Percentiles rank a stretch among this genome's conserved stretches.
Conservation (phyloP, 2,113 vertebrate species). For the Tretioscincus oriximinensis region DNA sequence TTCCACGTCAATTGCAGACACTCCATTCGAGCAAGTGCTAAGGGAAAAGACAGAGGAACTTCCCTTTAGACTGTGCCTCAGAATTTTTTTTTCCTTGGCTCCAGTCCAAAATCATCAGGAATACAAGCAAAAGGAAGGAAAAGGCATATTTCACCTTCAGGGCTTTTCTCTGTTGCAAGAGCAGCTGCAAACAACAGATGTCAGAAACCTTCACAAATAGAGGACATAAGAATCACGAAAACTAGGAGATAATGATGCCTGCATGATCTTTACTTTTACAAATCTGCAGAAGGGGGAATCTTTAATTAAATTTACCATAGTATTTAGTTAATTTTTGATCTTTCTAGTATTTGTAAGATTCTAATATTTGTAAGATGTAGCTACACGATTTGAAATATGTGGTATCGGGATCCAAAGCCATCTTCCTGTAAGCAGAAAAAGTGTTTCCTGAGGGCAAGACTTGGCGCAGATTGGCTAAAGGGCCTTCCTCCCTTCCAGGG, state of each 20-base stretch:
- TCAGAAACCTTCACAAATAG: background rate
- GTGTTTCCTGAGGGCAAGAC: too few species aligned
- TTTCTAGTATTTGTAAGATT: too few species aligned
- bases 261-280: too few species aligned
- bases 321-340: background rate
- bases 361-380: too few species aligned
- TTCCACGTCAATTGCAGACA: background rate
- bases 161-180: slow-evolving; percentile 12
- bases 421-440: too few species aligned
- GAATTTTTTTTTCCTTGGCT: slow-evolving; percentile 11
- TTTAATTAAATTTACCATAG: background rate
- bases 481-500: too few species aligned
- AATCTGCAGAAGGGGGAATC: too few species aligned
- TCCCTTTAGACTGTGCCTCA: background rate
- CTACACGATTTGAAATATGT: too few species aligned
- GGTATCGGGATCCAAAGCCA: too few species aligned
- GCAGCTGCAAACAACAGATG: slow-evolving; percentile 30
- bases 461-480: too few species aligned
- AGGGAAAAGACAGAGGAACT: background rate
- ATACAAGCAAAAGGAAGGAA: slow-evolving; percentile 2
- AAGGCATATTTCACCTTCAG: slow-evolving; percentile 7
- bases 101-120: slow-evolving; percentile 25
- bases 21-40: slow-evolving; percentile 9
- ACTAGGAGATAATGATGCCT: background rate
- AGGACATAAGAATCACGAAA: background rate